phyloP scores from a whole-genome alignment of 2,888 invertebrate species.

The Acronicta aceris region DNA sequence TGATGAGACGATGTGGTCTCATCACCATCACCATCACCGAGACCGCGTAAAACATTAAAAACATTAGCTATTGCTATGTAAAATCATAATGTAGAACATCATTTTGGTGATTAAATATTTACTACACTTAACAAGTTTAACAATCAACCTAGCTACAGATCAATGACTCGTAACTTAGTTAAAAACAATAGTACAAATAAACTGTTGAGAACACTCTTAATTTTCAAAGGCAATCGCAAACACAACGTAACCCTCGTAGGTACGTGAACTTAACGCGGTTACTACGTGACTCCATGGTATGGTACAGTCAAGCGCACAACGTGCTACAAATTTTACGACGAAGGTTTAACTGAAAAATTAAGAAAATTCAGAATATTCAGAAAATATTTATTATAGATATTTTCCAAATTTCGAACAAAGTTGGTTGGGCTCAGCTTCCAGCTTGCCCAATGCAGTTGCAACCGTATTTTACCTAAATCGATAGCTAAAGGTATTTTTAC shows the following conservation, averaged over 20 bases:
- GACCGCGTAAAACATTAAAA: too few relatives aligned
- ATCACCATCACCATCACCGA: too few relatives aligned
- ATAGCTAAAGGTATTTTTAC: background rate
- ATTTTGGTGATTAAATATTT: slow-evolving; percentile 26
- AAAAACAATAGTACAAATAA: slow-evolving; percentile 32
- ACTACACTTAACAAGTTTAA: background rate
- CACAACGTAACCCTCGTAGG: slow-evolving; percentile 28
- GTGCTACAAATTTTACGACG: too few relatives aligned
- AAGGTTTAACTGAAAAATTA: too few relatives aligned
- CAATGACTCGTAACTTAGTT: slow-evolving; percentile 17
- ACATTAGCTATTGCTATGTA: too few relatives aligned
- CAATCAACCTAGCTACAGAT: slow-evolving; percentile 3
- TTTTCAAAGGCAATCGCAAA: slow-evolving; percentile 48
- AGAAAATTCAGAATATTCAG: too few relatives aligned
- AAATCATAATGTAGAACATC: background rate
- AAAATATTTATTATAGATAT: too few relatives aligned
- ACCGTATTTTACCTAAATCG: background rate
- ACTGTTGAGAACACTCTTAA: slow-evolving; percentile 37
- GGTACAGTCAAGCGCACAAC: slow-evolving; percentile 6
- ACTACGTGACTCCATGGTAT: slow-evolving; percentile 34
- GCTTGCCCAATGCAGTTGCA: background rate
- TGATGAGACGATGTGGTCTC: too few relatives aligned
- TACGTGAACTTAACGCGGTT: slow-evolving; percentile 46
- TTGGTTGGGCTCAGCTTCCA: background rate
- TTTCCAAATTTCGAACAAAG: too few relatives aligned